Percentiles rank a stretch among this genome's conserved stretches.
These are phyloP conservation scores for Meleagris gallopavo DNA, from an alignment of 2,113 vertebrate species.

Conservation along the genomic window DNA sequence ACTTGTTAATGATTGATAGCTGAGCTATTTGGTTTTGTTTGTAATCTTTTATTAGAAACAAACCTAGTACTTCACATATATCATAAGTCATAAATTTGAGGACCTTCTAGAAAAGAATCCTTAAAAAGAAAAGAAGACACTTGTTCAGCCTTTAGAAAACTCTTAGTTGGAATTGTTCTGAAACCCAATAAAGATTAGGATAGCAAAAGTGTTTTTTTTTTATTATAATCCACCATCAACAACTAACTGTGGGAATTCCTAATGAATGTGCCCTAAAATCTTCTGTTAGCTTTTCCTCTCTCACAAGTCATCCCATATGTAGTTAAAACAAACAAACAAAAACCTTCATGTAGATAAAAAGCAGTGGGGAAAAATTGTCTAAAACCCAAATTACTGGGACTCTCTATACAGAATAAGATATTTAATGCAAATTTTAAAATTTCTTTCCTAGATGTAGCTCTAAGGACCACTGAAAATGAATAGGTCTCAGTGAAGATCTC, in stretches of 20 bases:
- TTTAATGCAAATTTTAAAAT: neutral
- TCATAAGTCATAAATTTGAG: neutral
- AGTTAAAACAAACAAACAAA: neutral
- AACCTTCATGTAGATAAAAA: neutral
- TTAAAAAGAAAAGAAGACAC: neutral
- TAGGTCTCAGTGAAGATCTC: neutral
- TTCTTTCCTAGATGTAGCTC: neutral
- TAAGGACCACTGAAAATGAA: neutral
- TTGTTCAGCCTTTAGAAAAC: neutral
- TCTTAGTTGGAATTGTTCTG: neutral
- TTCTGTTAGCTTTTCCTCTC: neutral
- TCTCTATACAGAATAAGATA: neutral
- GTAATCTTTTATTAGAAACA: neutral
- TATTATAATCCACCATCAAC: neutral
- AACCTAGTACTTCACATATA: neutral
- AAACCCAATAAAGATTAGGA: neutral
- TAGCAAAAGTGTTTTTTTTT: neutral
- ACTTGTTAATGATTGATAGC: neutral
- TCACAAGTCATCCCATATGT: neutral
- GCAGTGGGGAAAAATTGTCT: neutral
- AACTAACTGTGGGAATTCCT: neutral
- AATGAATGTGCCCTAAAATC: neutral
- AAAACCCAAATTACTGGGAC: neutral
- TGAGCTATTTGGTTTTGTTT: neutral
- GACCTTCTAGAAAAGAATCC: neutral